These are phyloP conservation scores for Bujurquina vittata DNA, from an alignment of 2,113 vertebrate genomes.

Conservation along the genomic window DNA sequence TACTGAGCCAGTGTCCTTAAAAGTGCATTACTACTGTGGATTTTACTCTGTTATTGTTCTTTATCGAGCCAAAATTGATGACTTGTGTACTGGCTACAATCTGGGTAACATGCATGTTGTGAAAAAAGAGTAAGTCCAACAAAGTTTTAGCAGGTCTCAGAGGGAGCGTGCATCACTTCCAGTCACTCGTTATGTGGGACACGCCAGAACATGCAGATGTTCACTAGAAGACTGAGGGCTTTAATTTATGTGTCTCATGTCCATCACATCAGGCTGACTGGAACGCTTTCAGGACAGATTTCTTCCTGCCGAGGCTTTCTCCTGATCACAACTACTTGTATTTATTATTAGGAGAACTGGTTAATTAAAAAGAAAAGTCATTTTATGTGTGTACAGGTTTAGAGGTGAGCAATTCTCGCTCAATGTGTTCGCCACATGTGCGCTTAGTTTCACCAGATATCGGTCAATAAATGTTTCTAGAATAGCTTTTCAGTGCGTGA, in stretches of 20 bases:
- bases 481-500: neutral
- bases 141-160: conserved; percentile 20
- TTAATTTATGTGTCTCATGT: conserved; percentile 20
- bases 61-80: neutral
- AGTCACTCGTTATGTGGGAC: conserved; percentile 50
- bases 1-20: neutral
- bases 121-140: conserved; percentile 38
- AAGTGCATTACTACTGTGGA: neutral
- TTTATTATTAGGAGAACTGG: neutral
- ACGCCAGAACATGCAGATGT: conserved; percentile 59
- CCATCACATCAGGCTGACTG: conserved; percentile 5
- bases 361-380: neutral
- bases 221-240: conserved; percentile 17
- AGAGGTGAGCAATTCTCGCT: neutral
- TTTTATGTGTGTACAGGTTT: neutral
- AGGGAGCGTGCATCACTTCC: conserved; percentile 66
- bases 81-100: conserved; percentile 26
- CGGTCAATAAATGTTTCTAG: conserved; percentile 18
- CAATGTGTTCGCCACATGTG: conserved; percentile 52
- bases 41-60: neutral
- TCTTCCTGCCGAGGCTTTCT: neutral
- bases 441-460: neutral
- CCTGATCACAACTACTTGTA: neutral
- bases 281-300: neutral
- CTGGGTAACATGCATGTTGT: conserved; percentile 37